Percentiles rank a stretch among this genome's conserved stretches.
phyloP scores from a whole-genome alignment of 2,113 vertebrate species.

The Perca flavescens region DNA sequence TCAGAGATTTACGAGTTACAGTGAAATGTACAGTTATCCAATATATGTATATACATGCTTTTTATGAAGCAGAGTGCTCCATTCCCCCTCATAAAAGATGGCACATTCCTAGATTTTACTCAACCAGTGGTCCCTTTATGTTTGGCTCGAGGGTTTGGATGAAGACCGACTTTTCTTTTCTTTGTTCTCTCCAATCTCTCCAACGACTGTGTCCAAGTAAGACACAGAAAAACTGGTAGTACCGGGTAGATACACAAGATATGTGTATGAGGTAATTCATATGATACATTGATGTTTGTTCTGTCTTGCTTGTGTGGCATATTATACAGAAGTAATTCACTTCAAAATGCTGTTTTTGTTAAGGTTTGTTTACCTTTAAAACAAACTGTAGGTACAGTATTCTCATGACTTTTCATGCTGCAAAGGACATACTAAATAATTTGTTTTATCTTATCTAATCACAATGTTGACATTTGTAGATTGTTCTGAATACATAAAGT shows the following conservation, averaged over 20 bases:
- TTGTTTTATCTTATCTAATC: not conserved
- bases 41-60: slow-evolving; percentile 69
- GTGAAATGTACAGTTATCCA: slow-evolving; percentile 70
- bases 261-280: not conserved
- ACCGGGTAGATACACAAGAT: not conserved
- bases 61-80: slow-evolving; percentile 71
- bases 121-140: slow-evolving; percentile 59
- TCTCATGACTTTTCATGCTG: not conserved
- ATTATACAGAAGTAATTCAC: not conserved
- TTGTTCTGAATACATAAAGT: not conserved
- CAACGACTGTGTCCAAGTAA: slow-evolving; percentile 14
- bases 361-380: too few relatives aligned
- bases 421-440: not conserved
- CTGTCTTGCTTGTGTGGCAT: not conserved
- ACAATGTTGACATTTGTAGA: not conserved
- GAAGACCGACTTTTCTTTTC: slow-evolving; percentile 27
- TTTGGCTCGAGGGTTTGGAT: slow-evolving; percentile 57
- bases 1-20: slow-evolving; percentile 70
- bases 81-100: slow-evolving; percentile 69
- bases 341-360: not conserved
- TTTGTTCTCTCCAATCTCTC: slow-evolving; percentile 31
- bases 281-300: not conserved
- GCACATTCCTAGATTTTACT: slow-evolving; percentile 73
- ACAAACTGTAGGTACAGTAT: not conserved
- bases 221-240: not conserved